Evolutionary conservation across 2,113 vertebrate genomes (phyloP), one percentile per base, ranked within the genome.

Genomic region (Macaca mulatta): DNA sequence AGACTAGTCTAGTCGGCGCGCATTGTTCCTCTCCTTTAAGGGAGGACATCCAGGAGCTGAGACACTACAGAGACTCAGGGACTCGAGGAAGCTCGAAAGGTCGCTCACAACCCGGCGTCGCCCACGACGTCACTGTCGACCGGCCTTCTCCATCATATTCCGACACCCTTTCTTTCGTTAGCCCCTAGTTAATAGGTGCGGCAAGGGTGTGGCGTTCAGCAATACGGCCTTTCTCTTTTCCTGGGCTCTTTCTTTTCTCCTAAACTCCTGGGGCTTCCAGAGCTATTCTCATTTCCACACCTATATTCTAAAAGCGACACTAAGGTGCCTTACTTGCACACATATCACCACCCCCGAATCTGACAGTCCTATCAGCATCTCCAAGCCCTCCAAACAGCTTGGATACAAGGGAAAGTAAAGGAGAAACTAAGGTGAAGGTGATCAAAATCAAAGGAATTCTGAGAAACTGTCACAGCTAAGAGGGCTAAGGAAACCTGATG

Each of bases 391-490:
- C 74, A 55, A 48, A 81, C 32, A 89, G 64, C 67, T 92, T 90
- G 79, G 61, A 74, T 80, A 16, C 59, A 57, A 40, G 43, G 6
- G 27, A 74, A n/a, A 88, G 30, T 55, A 87, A 95, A 5, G 27
- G 86, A 35, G 61, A 87, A 95, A 92, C 16, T 61, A 27, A 79
- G 43, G 22, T 96, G 92, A 69, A 86, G 22, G 13, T 87, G 74
- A 84, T 79, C 55, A 77, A 87, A 95, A 96, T 6, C 70, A 95
- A 95, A 40, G 45, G 55, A 83, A 83, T 2, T 77, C 32, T 93
- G 59, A 92, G 79, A 91, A 82, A 89, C 50, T 30, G 40, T 77
- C 57, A 50, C 14, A 81, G 50, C 23, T 69, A 86, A 86, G 23
- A 84, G 13, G 69, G 35, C 32, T 85, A 85, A 90, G 22, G 57